These are phyloP conservation scores for Timema podura DNA, from an alignment of 2,888 invertebrate genomes.

Conservation along the genomic window DNA sequence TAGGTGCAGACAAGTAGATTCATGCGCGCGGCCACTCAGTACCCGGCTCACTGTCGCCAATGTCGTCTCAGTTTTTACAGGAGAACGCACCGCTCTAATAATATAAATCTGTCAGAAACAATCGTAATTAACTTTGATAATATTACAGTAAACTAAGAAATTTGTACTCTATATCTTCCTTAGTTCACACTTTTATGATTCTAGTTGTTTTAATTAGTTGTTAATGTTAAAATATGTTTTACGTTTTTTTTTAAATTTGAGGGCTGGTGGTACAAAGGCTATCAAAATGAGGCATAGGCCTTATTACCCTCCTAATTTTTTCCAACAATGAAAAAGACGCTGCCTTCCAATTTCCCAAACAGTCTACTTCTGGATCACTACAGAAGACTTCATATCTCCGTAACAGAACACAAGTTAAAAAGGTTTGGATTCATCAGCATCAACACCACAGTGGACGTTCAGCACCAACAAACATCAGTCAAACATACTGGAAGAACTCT, in stretches of 20 bases:
- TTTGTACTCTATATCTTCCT: neutral
- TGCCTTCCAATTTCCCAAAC: conserved; percentile 1
- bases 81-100: neutral
- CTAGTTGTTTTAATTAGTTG: conserved; percentile 7
- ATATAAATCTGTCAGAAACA: neutral
- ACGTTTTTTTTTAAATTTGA: neutral
- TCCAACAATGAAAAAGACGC: neutral
- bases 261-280: neutral
- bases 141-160: neutral
- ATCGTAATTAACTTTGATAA: neutral
- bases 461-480: neutral
- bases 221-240: neutral
- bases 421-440: neutral
- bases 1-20: too few species aligned
- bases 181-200: neutral
- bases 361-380: neutral
- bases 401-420: neutral
- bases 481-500: neutral
- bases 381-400: neutral
- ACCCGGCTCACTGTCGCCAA: too few species aligned
- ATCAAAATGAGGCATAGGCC: conserved; percentile 3
- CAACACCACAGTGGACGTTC: neutral
- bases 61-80: too few species aligned
- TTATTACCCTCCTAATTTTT: neutral
- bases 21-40: too few species aligned